Conservation (phyloP, 2,888 invertebrate genomes). For the Elegia similella region DNA sequence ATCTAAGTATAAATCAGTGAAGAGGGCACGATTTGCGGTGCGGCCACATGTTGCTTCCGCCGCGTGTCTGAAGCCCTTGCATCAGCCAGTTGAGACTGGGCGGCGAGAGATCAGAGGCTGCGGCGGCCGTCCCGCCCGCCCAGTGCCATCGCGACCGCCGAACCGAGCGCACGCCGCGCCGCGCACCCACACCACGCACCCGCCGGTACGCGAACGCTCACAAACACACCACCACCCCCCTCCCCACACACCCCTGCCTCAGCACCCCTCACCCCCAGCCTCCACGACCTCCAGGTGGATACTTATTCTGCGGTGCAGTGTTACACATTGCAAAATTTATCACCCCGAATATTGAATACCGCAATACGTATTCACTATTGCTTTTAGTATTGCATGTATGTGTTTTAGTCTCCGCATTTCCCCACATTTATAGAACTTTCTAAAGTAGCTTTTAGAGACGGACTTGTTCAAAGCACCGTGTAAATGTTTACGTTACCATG, state of each 20-base stretch:
- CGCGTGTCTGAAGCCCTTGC: slow-evolving; percentile 35
- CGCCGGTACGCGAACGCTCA: slow-evolving; percentile 75
- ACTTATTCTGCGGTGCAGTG: slow-evolving; percentile 51
- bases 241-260: slow-evolving; percentile 21
- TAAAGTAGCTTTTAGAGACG: neutral
- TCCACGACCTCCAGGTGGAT: slow-evolving; percentile 47
- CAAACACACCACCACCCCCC: slow-evolving; percentile 48
- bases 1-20: slow-evolving; percentile 3
- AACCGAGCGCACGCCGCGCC: slow-evolving; percentile 73
- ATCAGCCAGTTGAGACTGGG: slow-evolving; percentile 46
- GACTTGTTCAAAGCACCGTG: neutral
- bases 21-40: slow-evolving; percentile 19
- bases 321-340: slow-evolving; percentile 27
- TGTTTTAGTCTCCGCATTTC: slow-evolving; percentile 2
- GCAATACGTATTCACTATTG: slow-evolving; percentile 37
- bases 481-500: slow-evolving; percentile 11
- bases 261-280: slow-evolving; percentile 24
- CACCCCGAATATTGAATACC: slow-evolving; percentile 23
- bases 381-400: slow-evolving; percentile 17
- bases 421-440: neutral
- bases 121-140: slow-evolving; percentile 48
- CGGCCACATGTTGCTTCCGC: slow-evolving; percentile 18
- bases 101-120: slow-evolving; percentile 61
- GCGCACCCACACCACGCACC: slow-evolving; percentile 65
- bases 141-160: slow-evolving; percentile 74